A percentile compares a stretch with the other conserved stretches of the same genome.
Conservation (phyloP, 2,113 vertebrate species). For the Alligator sinensis region DNA sequence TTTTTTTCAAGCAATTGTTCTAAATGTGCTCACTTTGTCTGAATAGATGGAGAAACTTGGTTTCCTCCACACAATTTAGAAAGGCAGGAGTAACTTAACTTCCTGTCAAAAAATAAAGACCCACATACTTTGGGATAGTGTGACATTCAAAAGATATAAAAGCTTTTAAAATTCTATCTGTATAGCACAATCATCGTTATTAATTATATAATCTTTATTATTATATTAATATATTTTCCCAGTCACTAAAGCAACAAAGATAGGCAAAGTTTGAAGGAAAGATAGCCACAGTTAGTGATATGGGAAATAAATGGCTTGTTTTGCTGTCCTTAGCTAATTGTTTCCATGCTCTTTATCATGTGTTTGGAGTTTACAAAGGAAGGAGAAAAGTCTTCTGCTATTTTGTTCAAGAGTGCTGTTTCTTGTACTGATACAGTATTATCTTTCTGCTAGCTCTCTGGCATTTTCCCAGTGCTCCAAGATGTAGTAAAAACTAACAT, state of each 20-base stretch:
- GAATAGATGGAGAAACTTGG: not conserved
- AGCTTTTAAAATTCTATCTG: not conserved
- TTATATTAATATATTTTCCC: not conserved
- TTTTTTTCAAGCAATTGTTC: accelerated
- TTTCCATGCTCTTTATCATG: not conserved
- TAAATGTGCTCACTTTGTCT: accelerated
- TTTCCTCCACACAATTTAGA: not conserved
- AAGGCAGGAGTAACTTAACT: not conserved
- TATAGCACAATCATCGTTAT: accelerated
- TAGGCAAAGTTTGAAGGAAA: not conserved
- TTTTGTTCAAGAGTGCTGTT: not conserved
- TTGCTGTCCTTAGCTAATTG: not conserved
- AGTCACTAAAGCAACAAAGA: not conserved
- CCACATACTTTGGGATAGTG: not conserved
- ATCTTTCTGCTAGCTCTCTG: not conserved
- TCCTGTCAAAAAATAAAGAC: not conserved
- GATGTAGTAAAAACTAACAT: not conserved
- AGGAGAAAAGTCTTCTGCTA: not conserved
- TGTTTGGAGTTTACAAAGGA: not conserved
- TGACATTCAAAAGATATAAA: not conserved
- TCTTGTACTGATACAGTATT: not conserved
- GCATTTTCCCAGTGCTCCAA: not conserved
- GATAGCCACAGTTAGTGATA: not conserved
- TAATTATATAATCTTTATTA: not conserved
- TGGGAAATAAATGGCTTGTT: not conserved